Percentiles rank a stretch among this genome's conserved stretches.
phyloP scores from a whole-genome alignment of 2,113 vertebrate genomes.

The Erinaceus europaeus region DNA sequence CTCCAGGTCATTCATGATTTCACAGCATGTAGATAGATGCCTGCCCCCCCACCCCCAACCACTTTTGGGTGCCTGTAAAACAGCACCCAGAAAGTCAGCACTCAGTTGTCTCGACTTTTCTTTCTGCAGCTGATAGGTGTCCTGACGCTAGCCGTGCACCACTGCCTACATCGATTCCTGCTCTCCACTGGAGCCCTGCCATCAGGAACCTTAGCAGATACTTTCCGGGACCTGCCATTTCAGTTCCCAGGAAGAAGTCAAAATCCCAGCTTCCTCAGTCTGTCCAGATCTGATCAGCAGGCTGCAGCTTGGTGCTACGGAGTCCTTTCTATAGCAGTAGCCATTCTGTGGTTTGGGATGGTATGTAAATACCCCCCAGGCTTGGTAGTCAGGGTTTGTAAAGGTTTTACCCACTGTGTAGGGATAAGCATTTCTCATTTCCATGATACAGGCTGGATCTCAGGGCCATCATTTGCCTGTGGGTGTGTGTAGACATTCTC shows the following conservation, averaged over 20 bases:
- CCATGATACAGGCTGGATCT: too few species aligned
- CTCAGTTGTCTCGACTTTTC: background rate
- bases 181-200: constrained; percentile 29
- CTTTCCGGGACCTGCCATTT: constrained; percentile 54
- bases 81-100: too few species aligned
- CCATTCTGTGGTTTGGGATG: constrained; percentile 68
- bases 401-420: too few species aligned
- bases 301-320: constrained; percentile 1
- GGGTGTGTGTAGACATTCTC: too few species aligned
- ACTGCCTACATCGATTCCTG: constrained; percentile 67
- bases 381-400: background rate
- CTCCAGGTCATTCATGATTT: background rate
- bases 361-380: constrained; percentile 62
- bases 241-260: constrained; percentile 19
- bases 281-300: background rate
- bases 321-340: constrained; percentile 41
- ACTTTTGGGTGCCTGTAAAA: too few species aligned
- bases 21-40: background rate
- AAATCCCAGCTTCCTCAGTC: background rate
- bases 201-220: constrained; percentile 41
- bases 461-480: too few species aligned
- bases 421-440: too few species aligned
- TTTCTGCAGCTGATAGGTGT: constrained; percentile 76
- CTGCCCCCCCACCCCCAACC: background rate
- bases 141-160: constrained; percentile 70